Base-by-base conservation (phyloP, 2,113 vertebrate genomes). In the Formicarius rufipectus region DNA sequence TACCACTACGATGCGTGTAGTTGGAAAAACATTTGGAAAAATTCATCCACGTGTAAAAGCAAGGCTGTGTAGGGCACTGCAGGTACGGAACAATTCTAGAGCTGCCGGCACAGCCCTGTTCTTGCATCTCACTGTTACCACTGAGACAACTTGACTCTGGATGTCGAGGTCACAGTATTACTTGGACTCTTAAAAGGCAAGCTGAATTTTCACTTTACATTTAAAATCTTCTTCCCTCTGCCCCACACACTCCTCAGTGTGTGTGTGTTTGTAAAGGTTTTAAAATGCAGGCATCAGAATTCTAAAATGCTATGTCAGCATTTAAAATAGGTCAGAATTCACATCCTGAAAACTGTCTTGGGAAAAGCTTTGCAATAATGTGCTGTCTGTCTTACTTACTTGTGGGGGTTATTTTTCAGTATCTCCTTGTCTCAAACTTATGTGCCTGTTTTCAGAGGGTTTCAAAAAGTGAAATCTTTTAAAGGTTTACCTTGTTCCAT, bases 321-420 rank as follows among this genome's bases (percentile, higher is more conserved):
- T 76, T 84, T 95, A 72, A 96, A 96, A 89, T 96, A 79, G 96
- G 96, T 97, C 87, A 95, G 47, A 94, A 82, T 91, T 92, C 78
- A 35, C 62, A 67, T 73, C 58, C 74, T 94, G 19, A 31, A 71
- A 81, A 52, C 47, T 84, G 79, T 40, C 44, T 75, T 77, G 95
- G 69, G 79, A 83, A 76, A 87, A 76, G 75, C 47, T 87, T 75
- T 93, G 64, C 31, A 69, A 13, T 75, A 75, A 56, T 30, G 62
- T 78, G n/a, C 12, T 62, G 25, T 81, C 12, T 62, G 25, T 81
- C 49, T 73, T 67, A 47, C 10, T 55, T 25, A 27, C 53, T 59
- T 59, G n/a, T 59, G n/a, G n/a, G 33, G 53, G 8, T 16, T 59
- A 40, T 39, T 52, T 39, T 56, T 72, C 31, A 68, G 10, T 76